Percentiles rank a stretch among this genome's conserved stretches.
phyloP scores from a whole-genome alignment of 2,888 invertebrate species.

The Scaptomyza polygonia region DNA sequence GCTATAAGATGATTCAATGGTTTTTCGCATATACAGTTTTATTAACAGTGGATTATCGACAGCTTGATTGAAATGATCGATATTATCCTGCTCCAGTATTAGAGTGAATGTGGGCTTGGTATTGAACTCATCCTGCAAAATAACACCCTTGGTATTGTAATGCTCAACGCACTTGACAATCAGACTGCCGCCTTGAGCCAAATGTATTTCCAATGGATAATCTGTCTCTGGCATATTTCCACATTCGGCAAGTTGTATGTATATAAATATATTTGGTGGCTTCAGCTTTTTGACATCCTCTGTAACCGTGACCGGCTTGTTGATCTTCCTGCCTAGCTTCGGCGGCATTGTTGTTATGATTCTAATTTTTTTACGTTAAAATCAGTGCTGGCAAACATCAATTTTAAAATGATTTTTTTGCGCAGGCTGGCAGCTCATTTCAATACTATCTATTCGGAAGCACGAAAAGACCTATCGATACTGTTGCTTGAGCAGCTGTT shows the following conservation, averaged over 20 bases:
- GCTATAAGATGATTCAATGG: neutral
- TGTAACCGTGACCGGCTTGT: neutral
- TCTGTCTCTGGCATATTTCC: conserved; percentile 19
- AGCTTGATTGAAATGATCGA: conserved; percentile 71
- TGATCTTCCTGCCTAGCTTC: conserved; percentile 18
- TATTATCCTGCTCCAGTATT: conserved; percentile 73
- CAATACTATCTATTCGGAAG: neutral
- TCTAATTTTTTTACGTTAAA: conserved; percentile 31
- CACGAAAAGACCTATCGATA: conserved; percentile 10
- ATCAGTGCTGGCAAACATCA: conserved; percentile 32
- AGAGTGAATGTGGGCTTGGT: conserved; percentile 71
- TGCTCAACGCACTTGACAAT: conserved; percentile 70
- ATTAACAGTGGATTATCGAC: conserved; percentile 71
- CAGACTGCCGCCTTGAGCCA: conserved; percentile 58
- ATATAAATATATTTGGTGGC: conserved; percentile 73
- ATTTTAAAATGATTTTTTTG: neutral
- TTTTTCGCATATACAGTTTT: conserved; percentile 61
- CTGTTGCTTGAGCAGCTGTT: conserved; percentile 1
- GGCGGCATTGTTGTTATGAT: conserved; percentile 37
- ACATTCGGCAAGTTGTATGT: conserved; percentile 64
- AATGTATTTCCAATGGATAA: conserved; percentile 61
- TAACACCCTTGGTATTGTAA: conserved; percentile 59
- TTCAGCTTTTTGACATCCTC: conserved; percentile 4
- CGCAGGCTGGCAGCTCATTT: conserved; percentile 20
- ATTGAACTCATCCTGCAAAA: conserved; percentile 56